Conservation (phyloP, 2,113 vertebrate species). For the Hippocampus guttulatus region DNA sequence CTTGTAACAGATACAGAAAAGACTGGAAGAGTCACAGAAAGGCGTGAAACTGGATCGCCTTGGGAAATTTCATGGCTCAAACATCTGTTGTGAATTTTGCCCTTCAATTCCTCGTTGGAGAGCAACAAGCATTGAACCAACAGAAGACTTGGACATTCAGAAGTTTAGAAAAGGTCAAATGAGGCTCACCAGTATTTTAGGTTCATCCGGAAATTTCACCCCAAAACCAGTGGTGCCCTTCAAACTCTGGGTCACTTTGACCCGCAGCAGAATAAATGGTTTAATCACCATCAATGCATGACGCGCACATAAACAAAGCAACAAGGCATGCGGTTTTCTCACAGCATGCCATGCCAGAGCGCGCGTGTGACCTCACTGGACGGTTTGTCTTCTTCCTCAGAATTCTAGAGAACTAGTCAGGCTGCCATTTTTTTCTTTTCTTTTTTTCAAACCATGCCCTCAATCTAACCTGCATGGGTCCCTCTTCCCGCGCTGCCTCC, state of each 20-base stretch:
- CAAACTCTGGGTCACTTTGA: not conserved
- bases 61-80: not conserved
- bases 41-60: not conserved
- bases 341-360: slow-evolving; percentile 63
- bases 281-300: not conserved
- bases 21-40: too few relatives aligned
- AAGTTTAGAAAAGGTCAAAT: not conserved
- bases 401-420: slow-evolving; percentile 6
- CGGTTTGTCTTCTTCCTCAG: slow-evolving; percentile 2
- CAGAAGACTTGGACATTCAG: too few relatives aligned
- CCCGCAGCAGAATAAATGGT: not conserved
- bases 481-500: slow-evolving; percentile 35
- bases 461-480: slow-evolving; percentile 47
- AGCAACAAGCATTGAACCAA: too few relatives aligned
- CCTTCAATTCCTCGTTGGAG: too few relatives aligned
- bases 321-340: slow-evolving; percentile 66
- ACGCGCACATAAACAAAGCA: slow-evolving; percentile 20
- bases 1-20: not conserved
- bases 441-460: slow-evolving; percentile 42
- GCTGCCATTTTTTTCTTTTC: slow-evolving; percentile 22
- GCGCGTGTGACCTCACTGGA: slow-evolving; percentile 51
- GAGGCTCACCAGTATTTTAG: not conserved
- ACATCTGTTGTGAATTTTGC: not conserved
- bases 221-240: not conserved
- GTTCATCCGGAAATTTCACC: too few relatives aligned